Evolutionary conservation across 2,888 invertebrate species (phyloP), one percentile per base, ranked within the genome.

Genomic region (Leptothorax acervorum): DNA sequence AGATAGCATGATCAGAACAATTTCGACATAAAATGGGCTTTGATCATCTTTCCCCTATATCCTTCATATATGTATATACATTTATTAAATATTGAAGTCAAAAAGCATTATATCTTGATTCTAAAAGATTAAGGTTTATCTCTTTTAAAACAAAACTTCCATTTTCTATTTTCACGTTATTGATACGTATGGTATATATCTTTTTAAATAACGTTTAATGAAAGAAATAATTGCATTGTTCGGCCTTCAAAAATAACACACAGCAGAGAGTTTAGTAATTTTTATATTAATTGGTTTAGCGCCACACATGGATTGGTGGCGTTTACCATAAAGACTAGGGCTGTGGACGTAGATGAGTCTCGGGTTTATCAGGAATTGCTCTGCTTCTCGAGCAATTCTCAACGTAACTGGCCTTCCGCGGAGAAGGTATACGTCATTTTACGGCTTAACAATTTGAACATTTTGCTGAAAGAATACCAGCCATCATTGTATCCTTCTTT

Each of bases 321-420:
- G 86, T 95, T 95, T 93, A 94, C 94, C 92, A 94, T 95, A 92
- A 95, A 93, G 92, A 93, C 94, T 93, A 94, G 94, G 91, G 93
- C 91, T 89, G 91, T 91, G 92, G 95, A 95, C 92, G 91, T 93
- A 93, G 95, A 93, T 92, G 95, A 95, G 86, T 93, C 94, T 86
- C 93, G 94, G 92, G 94, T 95, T 91, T 95, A 95, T 93, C 94
- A 94, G 87, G 95, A 95, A 93, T 94, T 95, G 92, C 94, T 95
- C 91, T 95, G 94, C 92, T 95, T 95, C 93, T 93, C 95, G 83
- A 93, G 93, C 89, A 94, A 94, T 92, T 92, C 94, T 91, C 94
- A 93, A 88, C 93, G 91, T 91, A 93, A 94, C 91, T 94, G 95
- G 95, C 93, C 93, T 92, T 93, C 92, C 91, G 91, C 92, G 82